These are phyloP conservation scores for Formica aserva DNA, from an alignment of 2,888 invertebrate species.

Conservation along the genomic window DNA sequence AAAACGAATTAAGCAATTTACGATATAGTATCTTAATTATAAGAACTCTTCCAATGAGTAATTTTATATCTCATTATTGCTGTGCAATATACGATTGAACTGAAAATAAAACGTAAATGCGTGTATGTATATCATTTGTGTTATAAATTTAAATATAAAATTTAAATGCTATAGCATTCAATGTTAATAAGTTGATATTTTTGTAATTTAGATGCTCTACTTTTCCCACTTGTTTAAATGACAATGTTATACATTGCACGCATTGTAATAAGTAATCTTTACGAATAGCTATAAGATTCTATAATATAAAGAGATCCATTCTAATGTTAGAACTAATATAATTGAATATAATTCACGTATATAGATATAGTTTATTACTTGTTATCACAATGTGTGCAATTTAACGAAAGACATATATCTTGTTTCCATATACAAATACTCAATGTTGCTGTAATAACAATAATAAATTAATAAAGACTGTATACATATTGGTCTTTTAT, in stretches of 20 bases:
- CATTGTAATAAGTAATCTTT: neutral
- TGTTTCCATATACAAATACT: conserved; percentile 63
- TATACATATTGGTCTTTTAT: conserved; percentile 34
- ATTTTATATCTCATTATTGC: conserved; percentile 60
- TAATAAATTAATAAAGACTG: conserved; percentile 61
- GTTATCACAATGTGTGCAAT: conserved; percentile 55
- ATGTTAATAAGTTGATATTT: conserved; percentile 24
- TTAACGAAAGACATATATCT: conserved; percentile 43
- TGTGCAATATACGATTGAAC: conserved; percentile 61
- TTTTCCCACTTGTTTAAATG: neutral
- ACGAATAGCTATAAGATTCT: conserved; percentile 5
- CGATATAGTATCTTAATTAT: conserved; percentile 34
- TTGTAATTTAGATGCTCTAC: conserved; percentile 21
- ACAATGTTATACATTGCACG: conserved; percentile 39
- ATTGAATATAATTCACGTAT: conserved; percentile 40
- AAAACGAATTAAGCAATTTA: conserved; percentile 30
- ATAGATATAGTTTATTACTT: conserved; percentile 41
- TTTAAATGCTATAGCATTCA: neutral
- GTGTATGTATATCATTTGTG: conserved; percentile 27
- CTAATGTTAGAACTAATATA: conserved; percentile 8
- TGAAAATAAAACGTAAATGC: conserved; percentile 28
- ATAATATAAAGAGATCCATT: neutral
- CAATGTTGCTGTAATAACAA: conserved; percentile 44
- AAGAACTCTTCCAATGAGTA: conserved; percentile 14
- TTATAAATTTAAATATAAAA: conserved; percentile 28